A percentile compares a stretch with the other conserved stretches of the same genome.
Conservation (phyloP, 2,113 vertebrate species). For the Panthera leo region DNA sequence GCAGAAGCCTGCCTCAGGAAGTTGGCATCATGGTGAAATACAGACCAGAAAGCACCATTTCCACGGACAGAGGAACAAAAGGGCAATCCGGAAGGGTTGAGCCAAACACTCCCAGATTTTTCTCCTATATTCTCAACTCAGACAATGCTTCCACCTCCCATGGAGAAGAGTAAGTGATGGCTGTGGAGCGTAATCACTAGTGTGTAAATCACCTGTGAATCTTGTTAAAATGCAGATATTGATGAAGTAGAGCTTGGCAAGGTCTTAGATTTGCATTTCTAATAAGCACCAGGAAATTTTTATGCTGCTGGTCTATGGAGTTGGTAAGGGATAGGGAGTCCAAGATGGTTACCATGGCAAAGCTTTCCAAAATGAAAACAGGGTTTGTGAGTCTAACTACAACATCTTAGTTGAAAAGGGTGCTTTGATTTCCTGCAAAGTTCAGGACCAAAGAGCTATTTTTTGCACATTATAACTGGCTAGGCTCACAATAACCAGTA, state of each 20-base stretch:
- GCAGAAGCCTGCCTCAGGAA: background rate
- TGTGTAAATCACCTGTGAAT: background rate
- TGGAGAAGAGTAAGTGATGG: background rate
- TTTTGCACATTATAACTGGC: background rate
- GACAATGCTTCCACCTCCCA: background rate
- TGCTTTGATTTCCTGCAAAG: background rate
- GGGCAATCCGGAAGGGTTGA: background rate
- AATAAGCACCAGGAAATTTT: background rate
- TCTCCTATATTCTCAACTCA: background rate
- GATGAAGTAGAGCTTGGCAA: background rate
- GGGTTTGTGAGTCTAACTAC: background rate
- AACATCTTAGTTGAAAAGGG: background rate
- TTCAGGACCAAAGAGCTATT: slow-evolving; percentile 31
- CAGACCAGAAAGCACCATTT: background rate
- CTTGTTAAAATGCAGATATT: background rate
- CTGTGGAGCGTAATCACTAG: background rate
- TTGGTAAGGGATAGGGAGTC: background rate
- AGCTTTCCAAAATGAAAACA: background rate
- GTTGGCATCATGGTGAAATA: background rate
- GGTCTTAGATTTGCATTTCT: background rate
- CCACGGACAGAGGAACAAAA: background rate
- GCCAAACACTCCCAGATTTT: background rate
- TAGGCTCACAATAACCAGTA: slow-evolving; percentile 49
- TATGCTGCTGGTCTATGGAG: background rate
- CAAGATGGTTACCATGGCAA: background rate